These are phyloP conservation scores for Chamaea fasciata DNA, from an alignment of 2,113 vertebrate species.

Conservation along the genomic window DNA sequence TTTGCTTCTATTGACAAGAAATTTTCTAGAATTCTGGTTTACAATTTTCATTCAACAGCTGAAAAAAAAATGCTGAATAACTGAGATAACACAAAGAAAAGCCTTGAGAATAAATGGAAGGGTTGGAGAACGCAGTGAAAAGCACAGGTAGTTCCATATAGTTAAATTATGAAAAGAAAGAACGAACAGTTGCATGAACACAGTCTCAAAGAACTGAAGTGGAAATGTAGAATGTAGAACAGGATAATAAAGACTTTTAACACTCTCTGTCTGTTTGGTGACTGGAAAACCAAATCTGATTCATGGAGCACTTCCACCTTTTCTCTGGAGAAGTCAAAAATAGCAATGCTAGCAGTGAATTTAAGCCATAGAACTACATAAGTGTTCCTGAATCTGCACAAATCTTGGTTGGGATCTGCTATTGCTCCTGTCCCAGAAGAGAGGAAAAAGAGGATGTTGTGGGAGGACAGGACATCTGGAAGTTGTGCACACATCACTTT, in stretches of 20 bases:
- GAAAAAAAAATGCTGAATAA: neutral
- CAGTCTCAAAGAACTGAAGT: neutral
- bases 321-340: neutral
- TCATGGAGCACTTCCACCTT: neutral
- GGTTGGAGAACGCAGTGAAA: neutral
- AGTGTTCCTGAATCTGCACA: neutral
- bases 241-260: neutral
- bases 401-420: neutral
- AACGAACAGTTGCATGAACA: neutral
- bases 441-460: neutral
- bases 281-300: neutral
- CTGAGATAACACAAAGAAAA: neutral
- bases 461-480: neutral
- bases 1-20: neutral
- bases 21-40: neutral
- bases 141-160: neutral
- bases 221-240: neutral
- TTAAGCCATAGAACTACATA: neutral
- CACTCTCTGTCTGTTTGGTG: accelerated
- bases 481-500: neutral
- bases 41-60: neutral
- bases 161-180: neutral
- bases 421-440: neutral
- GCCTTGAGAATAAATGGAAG: neutral
- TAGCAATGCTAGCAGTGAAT: neutral